Evolutionary conservation across 2,113 vertebrate genomes (phyloP), one percentile per base, ranked within the genome.

Genomic region (Neotoma lepida): DNA sequence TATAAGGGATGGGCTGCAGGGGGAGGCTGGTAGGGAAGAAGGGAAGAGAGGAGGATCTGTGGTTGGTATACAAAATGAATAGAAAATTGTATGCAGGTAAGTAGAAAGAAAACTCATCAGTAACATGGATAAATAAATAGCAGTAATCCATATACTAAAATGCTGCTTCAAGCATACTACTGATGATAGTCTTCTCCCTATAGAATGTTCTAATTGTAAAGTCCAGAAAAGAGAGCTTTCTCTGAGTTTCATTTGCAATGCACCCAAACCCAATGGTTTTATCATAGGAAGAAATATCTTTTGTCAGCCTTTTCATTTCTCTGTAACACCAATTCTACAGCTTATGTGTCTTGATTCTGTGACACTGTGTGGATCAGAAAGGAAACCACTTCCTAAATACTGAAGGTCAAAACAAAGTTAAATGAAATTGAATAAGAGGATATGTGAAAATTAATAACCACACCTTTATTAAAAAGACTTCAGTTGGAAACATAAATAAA

Each of bases 391-490:
- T 33, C 58, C 63, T 95, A 85, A 93, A 82, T 88, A 46, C 12
- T 77, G 66, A 90, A 94, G 33, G 39, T 96, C 87, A 93, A 91
- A 94, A 89, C 30, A 54, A 58, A 81, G 30, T 86, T 94, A 70
- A 93, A 84, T 88, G 22, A 94, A 96, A 92, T 88, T 30, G 8
- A 88, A 4, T 77, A 70, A 86, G 0, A 44, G n/a, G 39, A 46
- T 64, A 94, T 44, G 64, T 93, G 86, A 84, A 97, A 97, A 95
- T 86, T 78, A 93, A 63, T 28, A 89, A 4, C 94, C n/a, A 28
- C 90, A 49, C 39, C 44, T 82, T 97, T 95, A 85, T 58, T 93
- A 63, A 71, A 90, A 86, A 76, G 17, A 0, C 49, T 96, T 96
- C 33, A 49, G 88, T 86, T 73, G 30, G 63, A 96, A 95, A 68